A percentile compares a stretch with the other conserved stretches of the same genome.
phyloP scores from a whole-genome alignment of 2,113 vertebrate species.

The Epinephelus moara region DNA sequence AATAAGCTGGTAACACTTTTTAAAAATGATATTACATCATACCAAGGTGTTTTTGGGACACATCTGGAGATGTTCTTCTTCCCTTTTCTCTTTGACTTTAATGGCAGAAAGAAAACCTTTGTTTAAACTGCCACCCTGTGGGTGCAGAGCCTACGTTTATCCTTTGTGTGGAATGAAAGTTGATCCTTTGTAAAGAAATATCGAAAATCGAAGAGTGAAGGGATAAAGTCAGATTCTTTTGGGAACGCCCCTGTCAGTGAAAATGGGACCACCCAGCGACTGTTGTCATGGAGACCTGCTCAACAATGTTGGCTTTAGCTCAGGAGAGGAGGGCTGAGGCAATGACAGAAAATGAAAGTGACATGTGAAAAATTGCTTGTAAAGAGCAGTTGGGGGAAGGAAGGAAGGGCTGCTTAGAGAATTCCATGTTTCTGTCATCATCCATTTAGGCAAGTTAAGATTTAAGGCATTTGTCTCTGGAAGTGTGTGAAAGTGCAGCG shows the following conservation, averaged over 20 bases:
- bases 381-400: slow-evolving; percentile 14
- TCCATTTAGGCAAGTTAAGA: slow-evolving; percentile 1
- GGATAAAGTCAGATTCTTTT: slow-evolving; percentile 32
- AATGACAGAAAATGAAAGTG: slow-evolving; percentile 60
- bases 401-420: slow-evolving; percentile 15
- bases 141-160: neutral
- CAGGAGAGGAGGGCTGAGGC: slow-evolving; percentile 28
- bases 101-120: neutral
- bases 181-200: slow-evolving; percentile 32
- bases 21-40: neutral
- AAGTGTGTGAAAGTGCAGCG: slow-evolving; percentile 3
- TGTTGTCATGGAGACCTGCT: slow-evolving; percentile 68
- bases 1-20: neutral
- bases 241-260: slow-evolving; percentile 16
- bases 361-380: slow-evolving; percentile 54
- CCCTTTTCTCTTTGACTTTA: neutral
- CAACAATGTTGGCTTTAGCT: slow-evolving; percentile 59
- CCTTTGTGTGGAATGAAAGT: slow-evolving; percentile 1
- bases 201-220: slow-evolving; percentile 34
- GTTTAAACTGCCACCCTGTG: neutral
- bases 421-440: slow-evolving; percentile 34
- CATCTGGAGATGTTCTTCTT: neutral
- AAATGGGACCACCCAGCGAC: slow-evolving; percentile 61
- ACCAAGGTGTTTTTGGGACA: neutral
- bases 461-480: neutral